phyloP scores from a whole-genome alignment of 2,888 invertebrate species.

The Eristalis pertinax region DNA sequence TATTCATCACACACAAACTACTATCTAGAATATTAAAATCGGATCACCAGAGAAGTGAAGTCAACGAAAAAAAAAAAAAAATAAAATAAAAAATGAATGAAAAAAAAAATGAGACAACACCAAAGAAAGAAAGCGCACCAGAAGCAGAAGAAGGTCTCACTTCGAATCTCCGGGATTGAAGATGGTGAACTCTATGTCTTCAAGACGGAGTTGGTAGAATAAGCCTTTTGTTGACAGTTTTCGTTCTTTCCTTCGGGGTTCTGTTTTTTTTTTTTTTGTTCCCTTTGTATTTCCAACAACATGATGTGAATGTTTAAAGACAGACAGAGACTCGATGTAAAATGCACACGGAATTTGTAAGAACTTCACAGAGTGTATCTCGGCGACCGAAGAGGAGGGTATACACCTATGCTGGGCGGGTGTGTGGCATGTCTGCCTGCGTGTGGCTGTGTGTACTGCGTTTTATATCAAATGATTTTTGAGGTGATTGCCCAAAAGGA shows the following conservation, averaged over 20 bases:
- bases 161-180: constrained; percentile 66
- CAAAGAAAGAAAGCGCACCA: constrained; percentile 37
- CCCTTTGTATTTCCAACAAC: constrained; percentile 43
- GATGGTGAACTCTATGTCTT: constrained; percentile 65
- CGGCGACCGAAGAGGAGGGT: not conserved
- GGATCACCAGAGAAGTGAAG: constrained; percentile 78
- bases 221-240: constrained; percentile 67
- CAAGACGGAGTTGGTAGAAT: constrained; percentile 34
- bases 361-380: constrained; percentile 11
- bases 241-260: constrained; percentile 27
- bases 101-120: constrained; percentile 74
- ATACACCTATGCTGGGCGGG: not conserved
- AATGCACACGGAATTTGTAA: constrained; percentile 72
- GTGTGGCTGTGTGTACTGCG: not conserved
- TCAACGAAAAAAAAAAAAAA: constrained; percentile 5
- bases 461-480: constrained; percentile 29
- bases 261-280: constrained; percentile 33
- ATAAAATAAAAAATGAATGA: not conserved
- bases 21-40: constrained; percentile 82
- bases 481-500: constrained; percentile 69
- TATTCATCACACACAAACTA: constrained; percentile 73
- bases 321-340: constrained; percentile 46
- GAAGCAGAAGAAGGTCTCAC: constrained; percentile 35
- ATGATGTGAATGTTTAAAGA: constrained; percentile 71
- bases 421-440: not conserved